Evolutionary conservation across 2,113 vertebrate species (phyloP).

Genomic region (Labeo rohita): DNA sequence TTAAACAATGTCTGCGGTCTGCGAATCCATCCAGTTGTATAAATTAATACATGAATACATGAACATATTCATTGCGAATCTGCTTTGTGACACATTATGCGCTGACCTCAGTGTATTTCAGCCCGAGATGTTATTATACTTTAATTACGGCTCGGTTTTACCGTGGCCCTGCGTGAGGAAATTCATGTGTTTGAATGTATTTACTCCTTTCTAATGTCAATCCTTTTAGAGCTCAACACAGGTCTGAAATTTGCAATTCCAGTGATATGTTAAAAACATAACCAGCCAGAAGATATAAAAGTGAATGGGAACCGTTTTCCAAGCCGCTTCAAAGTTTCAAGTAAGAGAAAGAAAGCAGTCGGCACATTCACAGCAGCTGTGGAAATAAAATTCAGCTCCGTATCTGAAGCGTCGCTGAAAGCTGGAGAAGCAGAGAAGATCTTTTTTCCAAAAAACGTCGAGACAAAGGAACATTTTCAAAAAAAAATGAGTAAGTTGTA

Average conservation of each 20-base stretch:
- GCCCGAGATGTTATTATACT: constrained; percentile 72
- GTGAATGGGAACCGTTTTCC: neutral
- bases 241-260: constrained; percentile 70
- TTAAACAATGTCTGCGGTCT: constrained; percentile 17
- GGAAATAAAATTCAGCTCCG: neutral
- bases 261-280: constrained; percentile 71
- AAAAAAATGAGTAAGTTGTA: constrained; percentile 25
- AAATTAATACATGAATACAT: constrained; percentile 76
- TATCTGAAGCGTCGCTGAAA: neutral
- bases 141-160: constrained; percentile 74
- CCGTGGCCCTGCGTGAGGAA: constrained; percentile 66
- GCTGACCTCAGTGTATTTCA: constrained; percentile 59
- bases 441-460: neutral
- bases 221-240: constrained; percentile 71
- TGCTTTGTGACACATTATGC: constrained; percentile 74
- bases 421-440: neutral
- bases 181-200: constrained; percentile 58
- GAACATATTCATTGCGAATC: constrained; percentile 70
- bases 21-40: constrained; percentile 63
- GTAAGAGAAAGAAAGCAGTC: constrained; percentile 9
- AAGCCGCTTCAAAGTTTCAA: constrained; percentile 10
- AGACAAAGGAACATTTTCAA: neutral
- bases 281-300: constrained; percentile 50
- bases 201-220: constrained; percentile 75
- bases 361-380: neutral